A percentile compares a stretch with the other conserved stretches of the same genome.
These are phyloP conservation scores for Acromyrmex charruanus DNA, from an alignment of 1,140 invertebrate genomes.

Conservation along the genomic window DNA sequence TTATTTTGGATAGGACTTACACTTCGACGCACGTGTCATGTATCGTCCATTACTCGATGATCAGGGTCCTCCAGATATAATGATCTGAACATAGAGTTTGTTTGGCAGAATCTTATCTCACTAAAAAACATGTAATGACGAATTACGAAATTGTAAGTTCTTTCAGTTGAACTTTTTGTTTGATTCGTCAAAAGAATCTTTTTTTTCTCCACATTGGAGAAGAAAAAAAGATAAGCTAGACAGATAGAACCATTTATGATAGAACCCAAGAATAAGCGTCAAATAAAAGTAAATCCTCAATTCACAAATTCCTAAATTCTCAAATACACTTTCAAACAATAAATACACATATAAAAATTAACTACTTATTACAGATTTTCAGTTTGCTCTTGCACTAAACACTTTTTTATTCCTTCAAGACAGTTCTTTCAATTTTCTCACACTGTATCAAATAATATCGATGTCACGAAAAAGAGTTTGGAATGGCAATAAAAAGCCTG, in stretches of 20 bases:
- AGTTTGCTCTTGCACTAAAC: neutral
- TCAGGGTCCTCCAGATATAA: constrained; percentile 6
- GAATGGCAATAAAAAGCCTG: neutral
- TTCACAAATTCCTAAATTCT: neutral
- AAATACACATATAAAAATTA: neutral
- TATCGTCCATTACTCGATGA: constrained; percentile 40
- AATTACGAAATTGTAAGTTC: neutral
- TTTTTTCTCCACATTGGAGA: too few species aligned
- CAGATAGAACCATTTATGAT: neutral
- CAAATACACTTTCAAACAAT: neutral
- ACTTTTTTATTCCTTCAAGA: neutral
- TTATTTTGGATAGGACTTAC: constrained; percentile 5
- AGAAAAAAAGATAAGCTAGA: too few species aligned
- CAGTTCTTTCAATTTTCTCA: neutral
- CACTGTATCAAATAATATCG: constrained; percentile 2
- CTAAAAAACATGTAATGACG: neutral
- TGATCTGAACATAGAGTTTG: constrained; percentile 32
- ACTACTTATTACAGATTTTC: neutral
- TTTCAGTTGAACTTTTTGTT: too few species aligned
- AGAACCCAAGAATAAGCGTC: neutral
- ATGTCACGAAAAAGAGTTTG: neutral
- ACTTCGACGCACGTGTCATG: neutral
- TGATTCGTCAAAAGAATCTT: too few species aligned
- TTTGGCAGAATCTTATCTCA: neutral
- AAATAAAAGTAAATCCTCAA: neutral